phyloP scores from a whole-genome alignment of 2,888 invertebrate species.

The Epistrophe grossulariae region DNA sequence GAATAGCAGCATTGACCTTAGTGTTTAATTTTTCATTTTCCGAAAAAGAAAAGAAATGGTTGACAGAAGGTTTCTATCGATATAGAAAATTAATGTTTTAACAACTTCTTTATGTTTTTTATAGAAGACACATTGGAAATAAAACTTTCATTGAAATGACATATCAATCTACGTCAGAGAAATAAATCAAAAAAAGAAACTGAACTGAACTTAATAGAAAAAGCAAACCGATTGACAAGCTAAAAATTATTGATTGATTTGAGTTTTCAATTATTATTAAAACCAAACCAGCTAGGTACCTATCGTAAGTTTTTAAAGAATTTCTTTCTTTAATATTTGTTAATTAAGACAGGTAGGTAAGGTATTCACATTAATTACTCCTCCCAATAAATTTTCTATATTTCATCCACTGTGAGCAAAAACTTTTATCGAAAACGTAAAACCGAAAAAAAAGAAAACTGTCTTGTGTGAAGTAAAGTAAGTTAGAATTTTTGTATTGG shows the following conservation, averaged over 20 bases:
- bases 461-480: no score
- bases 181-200: background rate
- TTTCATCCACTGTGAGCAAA: no score
- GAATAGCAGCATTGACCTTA: no score
- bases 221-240: background rate
- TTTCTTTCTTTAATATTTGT: background rate
- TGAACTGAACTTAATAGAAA: background rate
- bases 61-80: slow-evolving; percentile 8
- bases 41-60: background rate
- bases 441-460: no score
- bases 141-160: background rate
- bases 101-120: background rate
- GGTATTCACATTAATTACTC: no score
- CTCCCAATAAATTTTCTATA: no score
- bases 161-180: slow-evolving; percentile 13
- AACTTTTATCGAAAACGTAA: no score
- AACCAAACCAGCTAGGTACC: background rate
- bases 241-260: background rate
- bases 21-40: background rate
- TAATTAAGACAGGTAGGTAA: no score
- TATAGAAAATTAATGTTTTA: slow-evolving; percentile 9
- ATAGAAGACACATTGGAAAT: background rate
- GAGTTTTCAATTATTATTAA: background rate
- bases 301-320: background rate
- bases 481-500: no score